phyloP scores from a whole-genome alignment of 2,797 vertebrate species.

The Megalops cyprinoides region DNA sequence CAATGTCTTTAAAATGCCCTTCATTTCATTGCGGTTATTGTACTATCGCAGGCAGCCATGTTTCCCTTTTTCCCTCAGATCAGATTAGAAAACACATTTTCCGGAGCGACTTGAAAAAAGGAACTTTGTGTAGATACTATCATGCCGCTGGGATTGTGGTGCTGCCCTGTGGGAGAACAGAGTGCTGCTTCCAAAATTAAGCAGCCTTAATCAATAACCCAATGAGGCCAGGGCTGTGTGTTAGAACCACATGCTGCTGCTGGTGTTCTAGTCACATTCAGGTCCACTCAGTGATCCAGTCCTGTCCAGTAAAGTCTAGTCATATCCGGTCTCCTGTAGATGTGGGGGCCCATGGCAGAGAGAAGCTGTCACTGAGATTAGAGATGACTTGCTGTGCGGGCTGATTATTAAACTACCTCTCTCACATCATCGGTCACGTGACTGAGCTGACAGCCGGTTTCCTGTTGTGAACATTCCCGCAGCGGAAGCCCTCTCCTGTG shows the following conservation, averaged over 20 bases:
- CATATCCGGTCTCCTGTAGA: not conserved
- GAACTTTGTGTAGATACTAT: not conserved
- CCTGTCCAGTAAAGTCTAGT: not conserved
- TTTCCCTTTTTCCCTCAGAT: not conserved
- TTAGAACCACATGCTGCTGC: not conserved
- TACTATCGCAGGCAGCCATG: not conserved
- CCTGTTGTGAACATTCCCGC: not conserved
- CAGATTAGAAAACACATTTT: not conserved
- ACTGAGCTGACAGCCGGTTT: conserved; percentile 1
- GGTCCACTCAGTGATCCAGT: not conserved
- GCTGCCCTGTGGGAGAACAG: not conserved
- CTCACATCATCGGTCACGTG: conserved; percentile 46
- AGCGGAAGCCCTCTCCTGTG: no score
- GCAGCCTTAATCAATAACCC: not conserved
- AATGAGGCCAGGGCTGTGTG: not conserved
- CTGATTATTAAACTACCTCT: conserved; percentile 68
- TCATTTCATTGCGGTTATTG: not conserved
- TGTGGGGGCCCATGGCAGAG: no score
- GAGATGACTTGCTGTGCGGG: conserved; percentile 60
- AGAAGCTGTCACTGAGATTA: conserved; percentile 59
- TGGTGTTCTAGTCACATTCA: not conserved
- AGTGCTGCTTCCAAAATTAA: not conserved
- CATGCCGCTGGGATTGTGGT: not conserved
- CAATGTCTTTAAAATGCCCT: not conserved
- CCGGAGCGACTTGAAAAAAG: not conserved